Evolutionary conservation across 2,797 vertebrate species (phyloP).

Genomic region (Nannoperca obscura): DNA sequence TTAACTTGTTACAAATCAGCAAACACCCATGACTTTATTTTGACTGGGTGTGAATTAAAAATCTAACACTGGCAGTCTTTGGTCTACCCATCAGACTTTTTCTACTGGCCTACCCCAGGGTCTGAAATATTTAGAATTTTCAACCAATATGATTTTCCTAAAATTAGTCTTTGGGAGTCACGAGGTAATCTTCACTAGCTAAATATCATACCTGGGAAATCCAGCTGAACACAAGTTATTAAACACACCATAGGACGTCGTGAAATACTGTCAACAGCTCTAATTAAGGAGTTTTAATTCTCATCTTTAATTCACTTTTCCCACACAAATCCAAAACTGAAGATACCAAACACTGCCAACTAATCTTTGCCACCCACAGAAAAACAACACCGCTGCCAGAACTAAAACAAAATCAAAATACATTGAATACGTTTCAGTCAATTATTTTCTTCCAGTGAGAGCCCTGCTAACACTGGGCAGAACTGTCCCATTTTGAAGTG

Average conservation of each 20-base stretch:
- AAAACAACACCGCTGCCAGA: slow-evolving; percentile 66
- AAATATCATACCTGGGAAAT: slow-evolving; percentile 71
- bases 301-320: slow-evolving; percentile 65
- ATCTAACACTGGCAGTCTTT: slow-evolving; percentile 11
- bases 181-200: slow-evolving; percentile 44
- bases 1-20: background rate
- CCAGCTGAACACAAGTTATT: slow-evolving; percentile 60
- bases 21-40: background rate
- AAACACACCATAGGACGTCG: slow-evolving; percentile 64
- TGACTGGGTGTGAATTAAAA: slow-evolving; percentile 21
- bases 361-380: slow-evolving; percentile 67
- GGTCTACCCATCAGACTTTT: slow-evolving; percentile 11
- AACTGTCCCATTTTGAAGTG: slow-evolving; percentile 79
- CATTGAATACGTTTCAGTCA: slow-evolving; percentile 75
- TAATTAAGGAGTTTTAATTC: slow-evolving; percentile 75
- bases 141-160: slow-evolving; percentile 43
- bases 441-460: slow-evolving; percentile 77
- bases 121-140: slow-evolving; percentile 50
- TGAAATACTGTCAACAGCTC: slow-evolving; percentile 58
- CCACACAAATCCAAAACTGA: slow-evolving; percentile 58
- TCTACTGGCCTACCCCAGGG: background rate
- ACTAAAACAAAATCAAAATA: slow-evolving; percentile 75
- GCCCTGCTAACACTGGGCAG: slow-evolving; percentile 73
- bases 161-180: slow-evolving; percentile 48
- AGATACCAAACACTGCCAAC: slow-evolving; percentile 62